Conservation (phyloP, 2,797 vertebrate genomes). For the Tokudaia muenninki region DNA sequence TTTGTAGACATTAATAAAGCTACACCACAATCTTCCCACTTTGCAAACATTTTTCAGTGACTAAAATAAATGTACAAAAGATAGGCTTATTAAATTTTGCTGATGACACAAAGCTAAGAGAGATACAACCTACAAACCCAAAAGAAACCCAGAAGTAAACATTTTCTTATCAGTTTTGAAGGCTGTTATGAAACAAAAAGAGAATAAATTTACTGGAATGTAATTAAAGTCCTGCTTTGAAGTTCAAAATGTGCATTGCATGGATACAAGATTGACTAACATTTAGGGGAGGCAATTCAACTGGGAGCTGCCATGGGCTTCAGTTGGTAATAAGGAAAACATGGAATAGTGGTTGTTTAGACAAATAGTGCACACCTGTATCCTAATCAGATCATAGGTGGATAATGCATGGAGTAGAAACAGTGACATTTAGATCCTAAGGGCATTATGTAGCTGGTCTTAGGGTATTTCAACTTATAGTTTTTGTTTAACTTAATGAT, state of each 20-base stretch:
- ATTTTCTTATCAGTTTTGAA: slow-evolving; percentile 55
- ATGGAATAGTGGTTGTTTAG: neutral
- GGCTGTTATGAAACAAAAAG: slow-evolving; percentile 60
- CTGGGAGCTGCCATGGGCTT: slow-evolving; percentile 5
- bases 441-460: neutral
- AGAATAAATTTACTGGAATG: slow-evolving; percentile 24
- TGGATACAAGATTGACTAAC: slow-evolving; percentile 15
- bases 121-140: neutral
- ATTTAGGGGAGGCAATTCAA: neutral
- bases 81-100: slow-evolving; percentile 47
- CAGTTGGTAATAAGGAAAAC: neutral
- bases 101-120: slow-evolving; percentile 40
- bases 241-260: slow-evolving; percentile 13
- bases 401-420: neutral
- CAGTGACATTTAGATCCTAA: neutral
- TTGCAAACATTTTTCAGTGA: neutral
- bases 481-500: neutral
- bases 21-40: neutral
- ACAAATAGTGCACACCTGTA: neutral
- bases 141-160: slow-evolving; percentile 26
- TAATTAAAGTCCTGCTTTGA: slow-evolving; percentile 56
- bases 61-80: slow-evolving; percentile 45
- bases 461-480: neutral
- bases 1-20: slow-evolving; percentile 34
- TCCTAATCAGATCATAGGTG: neutral